These are phyloP conservation scores for Acanthosepion esculentum DNA, from an alignment of 2,888 invertebrate species.

Conservation along the genomic window DNA sequence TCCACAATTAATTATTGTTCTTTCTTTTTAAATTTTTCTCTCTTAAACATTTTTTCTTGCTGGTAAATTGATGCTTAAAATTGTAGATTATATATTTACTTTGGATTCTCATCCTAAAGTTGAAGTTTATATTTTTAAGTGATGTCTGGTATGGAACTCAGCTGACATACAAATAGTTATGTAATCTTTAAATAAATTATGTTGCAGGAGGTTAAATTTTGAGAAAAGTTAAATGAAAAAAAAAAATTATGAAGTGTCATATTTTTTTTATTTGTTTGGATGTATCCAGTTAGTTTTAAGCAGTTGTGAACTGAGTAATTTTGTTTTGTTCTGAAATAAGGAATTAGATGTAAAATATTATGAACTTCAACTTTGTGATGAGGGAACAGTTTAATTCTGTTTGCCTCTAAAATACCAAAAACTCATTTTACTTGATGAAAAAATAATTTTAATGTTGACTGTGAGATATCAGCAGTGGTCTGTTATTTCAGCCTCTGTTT, in stretches of 20 bases:
- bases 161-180: not conserved
- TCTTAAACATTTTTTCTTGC: not conserved
- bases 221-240: not conserved
- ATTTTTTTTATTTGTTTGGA: not conserved
- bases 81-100: not conserved
- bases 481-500: not conserved
- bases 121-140: not conserved
- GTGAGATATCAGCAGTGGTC: not conserved
- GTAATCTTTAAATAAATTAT: not conserved
- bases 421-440: not conserved
- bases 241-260: not conserved
- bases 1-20: not conserved
- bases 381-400: not conserved
- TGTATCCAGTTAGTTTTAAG: not conserved
- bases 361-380: not conserved
- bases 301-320: not conserved
- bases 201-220: not conserved
- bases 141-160: not conserved
- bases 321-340: not conserved
- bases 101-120: not conserved
- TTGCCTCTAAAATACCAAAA: not conserved
- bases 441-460: not conserved
- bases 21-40: not conserved
- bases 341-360: not conserved
- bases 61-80: not conserved